phyloP scores from a whole-genome alignment of 1,140 invertebrate species.

The Matsumurasca onukii region DNA sequence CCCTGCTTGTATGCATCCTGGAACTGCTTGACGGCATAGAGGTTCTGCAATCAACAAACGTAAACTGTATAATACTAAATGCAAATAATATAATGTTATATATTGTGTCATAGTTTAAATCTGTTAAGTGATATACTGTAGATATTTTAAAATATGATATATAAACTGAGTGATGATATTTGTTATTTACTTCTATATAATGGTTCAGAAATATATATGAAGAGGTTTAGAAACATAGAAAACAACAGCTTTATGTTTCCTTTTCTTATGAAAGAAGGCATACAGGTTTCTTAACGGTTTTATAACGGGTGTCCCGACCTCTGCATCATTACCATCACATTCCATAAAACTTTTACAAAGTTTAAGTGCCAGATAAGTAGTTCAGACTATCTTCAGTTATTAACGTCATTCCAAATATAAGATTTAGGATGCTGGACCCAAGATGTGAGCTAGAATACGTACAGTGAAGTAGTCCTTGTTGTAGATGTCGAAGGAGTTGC shows the following conservation, averaged over 20 bases:
- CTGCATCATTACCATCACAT: not conserved
- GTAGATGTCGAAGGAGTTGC: conserved; percentile 14
- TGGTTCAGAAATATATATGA: not conserved
- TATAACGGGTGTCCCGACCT: no score
- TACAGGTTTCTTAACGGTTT: no score
- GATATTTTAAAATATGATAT: not conserved
- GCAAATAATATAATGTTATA: not conserved
- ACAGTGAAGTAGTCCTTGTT: conserved; percentile 15
- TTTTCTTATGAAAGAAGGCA: not conserved
- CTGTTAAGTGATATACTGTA: not conserved
- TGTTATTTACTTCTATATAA: conserved; percentile 36
- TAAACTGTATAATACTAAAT: not conserved
- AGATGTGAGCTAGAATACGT: not conserved
- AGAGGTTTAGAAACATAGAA: no score
- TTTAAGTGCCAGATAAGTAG: not conserved
- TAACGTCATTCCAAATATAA: not conserved
- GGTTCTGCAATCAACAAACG: conserved; percentile 49
- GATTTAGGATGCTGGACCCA: not conserved
- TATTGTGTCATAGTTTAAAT: not conserved
- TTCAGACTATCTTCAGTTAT: not conserved
- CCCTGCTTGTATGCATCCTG: conserved; percentile 55
- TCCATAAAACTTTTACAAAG: not conserved
- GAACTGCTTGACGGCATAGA: conserved; percentile 59
- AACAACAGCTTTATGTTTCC: no score
- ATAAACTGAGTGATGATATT: not conserved